Conservation (phyloP, 2,113 vertebrate genomes). For the zebrafish (Danio rerio) region DNA sequence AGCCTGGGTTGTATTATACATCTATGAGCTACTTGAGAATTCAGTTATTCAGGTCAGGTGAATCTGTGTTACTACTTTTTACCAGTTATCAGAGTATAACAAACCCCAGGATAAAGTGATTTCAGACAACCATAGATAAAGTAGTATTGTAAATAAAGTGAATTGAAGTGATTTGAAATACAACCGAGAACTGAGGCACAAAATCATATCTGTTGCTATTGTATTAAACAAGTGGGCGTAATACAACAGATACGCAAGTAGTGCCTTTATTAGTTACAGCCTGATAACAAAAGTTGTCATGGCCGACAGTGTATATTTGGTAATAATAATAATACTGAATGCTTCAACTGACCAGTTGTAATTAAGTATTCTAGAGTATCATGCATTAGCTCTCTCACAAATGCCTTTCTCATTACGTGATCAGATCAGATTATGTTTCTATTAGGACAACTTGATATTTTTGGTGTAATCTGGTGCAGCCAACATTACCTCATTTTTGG, state of each 20-base stretch:
- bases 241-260: not conserved
- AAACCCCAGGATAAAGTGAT: no score
- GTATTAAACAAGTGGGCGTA: not conserved
- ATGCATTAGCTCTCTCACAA: not conserved
- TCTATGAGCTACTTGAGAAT: no score
- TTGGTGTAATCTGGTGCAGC: constrained; percentile 7
- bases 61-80: no score
- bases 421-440: not conserved
- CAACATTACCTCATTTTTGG: constrained; percentile 1
- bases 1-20: no score
- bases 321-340: not conserved
- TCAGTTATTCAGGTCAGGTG: no score
- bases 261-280: not conserved
- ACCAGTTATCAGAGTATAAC: no score
- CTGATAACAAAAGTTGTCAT: not conserved
- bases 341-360: not conserved
- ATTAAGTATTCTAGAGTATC: not conserved
- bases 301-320: not conserved
- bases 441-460: not conserved
- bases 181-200: not conserved
- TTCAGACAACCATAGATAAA: not conserved
- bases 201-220: not conserved
- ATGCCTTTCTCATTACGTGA: not conserved
- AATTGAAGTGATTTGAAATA: not conserved
- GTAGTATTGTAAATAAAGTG: not conserved